Evolutionary conservation across 2,888 invertebrate genomes (phyloP).

Genomic region (Yponomeuta cagnagella): DNA sequence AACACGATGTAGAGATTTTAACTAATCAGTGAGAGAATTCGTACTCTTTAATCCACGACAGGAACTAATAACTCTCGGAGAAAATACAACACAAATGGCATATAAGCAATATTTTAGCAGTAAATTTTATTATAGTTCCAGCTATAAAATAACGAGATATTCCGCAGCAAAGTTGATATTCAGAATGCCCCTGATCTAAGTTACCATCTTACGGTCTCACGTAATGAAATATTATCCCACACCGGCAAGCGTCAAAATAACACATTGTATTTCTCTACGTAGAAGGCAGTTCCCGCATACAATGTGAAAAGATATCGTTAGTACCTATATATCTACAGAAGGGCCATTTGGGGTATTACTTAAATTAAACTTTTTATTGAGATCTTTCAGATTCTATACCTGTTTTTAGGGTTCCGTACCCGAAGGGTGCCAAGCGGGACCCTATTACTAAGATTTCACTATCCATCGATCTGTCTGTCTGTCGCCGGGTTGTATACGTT

Average conservation of each 20-base stretch:
- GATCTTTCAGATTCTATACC: no score
- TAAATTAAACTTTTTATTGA: no score
- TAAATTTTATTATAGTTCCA: neutral
- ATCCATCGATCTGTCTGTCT: no score
- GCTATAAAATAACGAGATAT: neutral
- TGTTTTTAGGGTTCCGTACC: no score
- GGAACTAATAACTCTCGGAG: no score
- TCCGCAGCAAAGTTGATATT: neutral
- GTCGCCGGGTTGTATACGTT: no score
- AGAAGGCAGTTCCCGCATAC: conserved; percentile 34
- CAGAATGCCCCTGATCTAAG: neutral
- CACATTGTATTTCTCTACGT: conserved; percentile 41
- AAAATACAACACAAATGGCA: no score
- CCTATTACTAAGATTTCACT: no score
- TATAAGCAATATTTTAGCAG: neutral
- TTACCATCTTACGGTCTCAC: neutral
- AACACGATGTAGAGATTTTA: neutral
- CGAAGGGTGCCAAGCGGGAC: no score
- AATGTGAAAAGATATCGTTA: conserved; percentile 25
- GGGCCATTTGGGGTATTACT: neutral
- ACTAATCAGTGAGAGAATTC: no score
- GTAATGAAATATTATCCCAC: conserved; percentile 22
- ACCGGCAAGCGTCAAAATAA: conserved; percentile 51
- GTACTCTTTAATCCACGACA: no score
- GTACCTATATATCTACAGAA: neutral